Conservation (phyloP, 1,140 invertebrate species). For the Diachasmimorpha longicaudata region DNA sequence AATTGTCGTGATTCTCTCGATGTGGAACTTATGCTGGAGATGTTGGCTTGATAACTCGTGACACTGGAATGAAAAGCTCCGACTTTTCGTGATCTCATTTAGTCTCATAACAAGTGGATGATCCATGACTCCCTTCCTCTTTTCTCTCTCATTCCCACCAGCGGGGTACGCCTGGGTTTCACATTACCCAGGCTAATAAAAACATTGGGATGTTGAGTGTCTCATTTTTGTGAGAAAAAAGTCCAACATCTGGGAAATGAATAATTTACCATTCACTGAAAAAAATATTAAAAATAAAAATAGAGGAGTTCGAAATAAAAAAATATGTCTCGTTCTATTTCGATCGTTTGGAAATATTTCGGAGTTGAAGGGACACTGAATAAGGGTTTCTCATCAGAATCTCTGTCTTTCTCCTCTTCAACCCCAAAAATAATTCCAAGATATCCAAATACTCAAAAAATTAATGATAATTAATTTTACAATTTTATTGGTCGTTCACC, state of each 20-base stretch:
- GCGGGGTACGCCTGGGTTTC: conserved; percentile 5
- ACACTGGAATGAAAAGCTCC: neutral
- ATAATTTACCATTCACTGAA: neutral
- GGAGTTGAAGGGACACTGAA: no score
- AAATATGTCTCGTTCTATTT: no score
- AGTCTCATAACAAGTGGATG: conserved; percentile 8
- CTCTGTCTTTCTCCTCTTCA: no score
- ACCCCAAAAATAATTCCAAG: no score
- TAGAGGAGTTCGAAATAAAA: no score
- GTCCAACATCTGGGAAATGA: neutral
- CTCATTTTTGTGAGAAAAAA: conserved; percentile 1
- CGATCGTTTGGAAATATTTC: no score
- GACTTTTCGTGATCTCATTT: neutral
- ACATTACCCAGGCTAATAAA: conserved; percentile 37
- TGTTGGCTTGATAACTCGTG: neutral
- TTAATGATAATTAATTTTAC: no score
- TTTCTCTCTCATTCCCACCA: conserved; percentile 10
- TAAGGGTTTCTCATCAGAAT: no score
- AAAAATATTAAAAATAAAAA: neutral
- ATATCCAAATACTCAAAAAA: no score
- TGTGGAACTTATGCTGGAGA: neutral
- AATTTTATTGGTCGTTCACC: no score
- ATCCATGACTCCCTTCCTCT: neutral
- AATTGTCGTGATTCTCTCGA: neutral
- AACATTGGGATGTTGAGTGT: conserved; percentile 27